Percentiles rank a stretch among this genome's conserved stretches.
Evolutionary conservation across 2,113 vertebrate genomes (phyloP).

Genomic region (Romanogobio albipinnatus): DNA sequence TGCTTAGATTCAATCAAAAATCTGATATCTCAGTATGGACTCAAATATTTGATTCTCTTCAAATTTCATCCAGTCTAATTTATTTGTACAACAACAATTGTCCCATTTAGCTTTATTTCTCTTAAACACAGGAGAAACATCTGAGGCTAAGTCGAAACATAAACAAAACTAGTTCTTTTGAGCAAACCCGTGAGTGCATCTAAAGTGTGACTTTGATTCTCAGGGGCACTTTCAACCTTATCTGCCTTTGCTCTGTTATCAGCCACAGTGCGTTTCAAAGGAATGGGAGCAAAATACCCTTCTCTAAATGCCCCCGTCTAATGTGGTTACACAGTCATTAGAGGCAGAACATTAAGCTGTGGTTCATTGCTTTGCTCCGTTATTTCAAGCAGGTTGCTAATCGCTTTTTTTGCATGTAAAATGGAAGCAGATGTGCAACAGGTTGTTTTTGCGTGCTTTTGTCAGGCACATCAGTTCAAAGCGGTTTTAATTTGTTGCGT

Average conservation of each 20-base stretch:
- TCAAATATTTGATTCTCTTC: neutral
- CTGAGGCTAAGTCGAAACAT: neutral
- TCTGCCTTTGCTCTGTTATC: conserved; percentile 23
- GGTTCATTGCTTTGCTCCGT: conserved; percentile 61
- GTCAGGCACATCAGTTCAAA: neutral
- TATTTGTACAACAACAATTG: neutral
- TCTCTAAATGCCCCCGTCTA: conserved; percentile 61
- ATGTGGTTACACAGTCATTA: conserved; percentile 67
- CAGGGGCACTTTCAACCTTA: conserved; percentile 16
- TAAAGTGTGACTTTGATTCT: conserved; percentile 15
- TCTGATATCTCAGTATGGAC: neutral
- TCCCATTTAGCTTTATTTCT: neutral
- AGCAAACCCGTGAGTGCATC: neutral
- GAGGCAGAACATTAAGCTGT: conserved; percentile 61
- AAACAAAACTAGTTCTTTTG: neutral
- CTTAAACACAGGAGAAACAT: neutral
- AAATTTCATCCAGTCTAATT: neutral
- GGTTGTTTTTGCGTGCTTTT: conserved; percentile 25
- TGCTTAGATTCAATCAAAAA: neutral
- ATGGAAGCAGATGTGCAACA: conserved; percentile 56
- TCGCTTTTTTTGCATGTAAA: conserved; percentile 50
- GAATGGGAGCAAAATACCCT: conserved; percentile 25
- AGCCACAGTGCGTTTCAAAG: conserved; percentile 41
- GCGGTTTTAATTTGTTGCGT: neutral
- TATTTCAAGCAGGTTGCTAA: conserved; percentile 62